Evolutionary conservation across 2,888 invertebrate genomes (phyloP).

Genomic region (Euphydryas editha): DNA sequence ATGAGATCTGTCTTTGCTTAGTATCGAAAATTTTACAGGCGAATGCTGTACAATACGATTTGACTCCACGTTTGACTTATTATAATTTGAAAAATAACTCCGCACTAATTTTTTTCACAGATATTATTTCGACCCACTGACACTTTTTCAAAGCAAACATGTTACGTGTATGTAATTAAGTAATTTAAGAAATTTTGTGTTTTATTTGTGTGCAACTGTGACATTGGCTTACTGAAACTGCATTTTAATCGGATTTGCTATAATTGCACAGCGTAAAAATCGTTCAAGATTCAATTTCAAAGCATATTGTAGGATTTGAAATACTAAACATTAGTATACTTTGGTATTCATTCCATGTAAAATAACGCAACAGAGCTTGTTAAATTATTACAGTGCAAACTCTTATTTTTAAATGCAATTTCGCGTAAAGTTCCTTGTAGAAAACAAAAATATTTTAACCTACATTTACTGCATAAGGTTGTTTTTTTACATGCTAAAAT

Average conservation of each 20-base stretch:
- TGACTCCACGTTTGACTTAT: no score
- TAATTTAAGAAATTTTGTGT: not conserved
- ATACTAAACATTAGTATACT: conserved; percentile 22
- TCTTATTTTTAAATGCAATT: not conserved
- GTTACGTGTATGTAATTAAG: no score
- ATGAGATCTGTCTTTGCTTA: no score
- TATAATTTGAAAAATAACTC: no score
- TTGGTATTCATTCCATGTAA: not conserved
- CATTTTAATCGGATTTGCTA: conserved; percentile 15
- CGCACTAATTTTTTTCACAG: no score
- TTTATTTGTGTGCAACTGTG: not conserved
- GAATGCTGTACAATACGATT: no score
- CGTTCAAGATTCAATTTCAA: conserved; percentile 17
- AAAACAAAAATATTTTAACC: not conserved
- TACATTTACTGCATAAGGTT: not conserved
- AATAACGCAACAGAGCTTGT: not conserved
- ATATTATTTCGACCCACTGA: no score
- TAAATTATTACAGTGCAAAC: not conserved
- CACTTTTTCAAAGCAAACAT: no score
- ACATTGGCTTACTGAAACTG: conserved; percentile 10
- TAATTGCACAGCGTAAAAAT: conserved; percentile 20
- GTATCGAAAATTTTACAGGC: no score
- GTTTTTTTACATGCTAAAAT: conserved; percentile 9
- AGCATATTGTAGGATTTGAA: conserved; percentile 21
- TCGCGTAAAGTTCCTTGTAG: not conserved